A percentile compares a stretch with the other conserved stretches of the same genome.
Evolutionary conservation across 1,140 invertebrate species (phyloP).

Genomic region (Neoseiulus cucumeris): DNA sequence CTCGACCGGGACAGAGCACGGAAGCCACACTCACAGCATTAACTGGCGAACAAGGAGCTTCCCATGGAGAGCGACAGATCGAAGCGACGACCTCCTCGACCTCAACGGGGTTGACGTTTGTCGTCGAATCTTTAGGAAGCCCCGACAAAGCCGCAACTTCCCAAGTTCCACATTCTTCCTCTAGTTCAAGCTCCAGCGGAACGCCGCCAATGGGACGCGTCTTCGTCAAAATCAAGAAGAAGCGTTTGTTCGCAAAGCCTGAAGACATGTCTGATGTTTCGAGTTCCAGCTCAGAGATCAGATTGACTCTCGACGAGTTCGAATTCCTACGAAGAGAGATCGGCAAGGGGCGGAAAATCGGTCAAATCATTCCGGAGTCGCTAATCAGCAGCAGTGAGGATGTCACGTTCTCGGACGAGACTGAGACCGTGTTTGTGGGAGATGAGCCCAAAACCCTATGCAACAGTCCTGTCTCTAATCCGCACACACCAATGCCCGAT

Average conservation of each 20-base stretch:
- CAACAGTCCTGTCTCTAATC: conserved; percentile 7
- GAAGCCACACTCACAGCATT: neutral
- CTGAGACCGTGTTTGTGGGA: conserved; percentile 5
- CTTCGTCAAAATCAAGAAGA: conserved; percentile 3
- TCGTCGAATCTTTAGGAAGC: conserved; percentile 1
- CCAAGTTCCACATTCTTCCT: neutral
- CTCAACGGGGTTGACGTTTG: neutral
- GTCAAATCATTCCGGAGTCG: neutral
- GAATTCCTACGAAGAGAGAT: conserved; percentile 6
- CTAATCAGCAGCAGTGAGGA: conserved; percentile 9
- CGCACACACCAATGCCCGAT: conserved; percentile 1
- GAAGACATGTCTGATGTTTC: conserved; percentile 4
- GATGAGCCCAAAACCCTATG: conserved; percentile 8
- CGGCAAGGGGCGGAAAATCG: conserved; percentile 8
- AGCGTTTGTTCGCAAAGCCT: neutral
- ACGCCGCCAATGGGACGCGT: conserved; percentile 7
- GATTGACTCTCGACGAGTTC: conserved; percentile 8
- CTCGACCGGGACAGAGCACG: neutral
- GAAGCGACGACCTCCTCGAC: neutral
- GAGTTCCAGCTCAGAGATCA: neutral
- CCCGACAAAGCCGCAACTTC: neutral
- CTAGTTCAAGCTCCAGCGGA: conserved; percentile 4
- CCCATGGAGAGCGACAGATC: neutral
- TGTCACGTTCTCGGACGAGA: conserved; percentile 8
- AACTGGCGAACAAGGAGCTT: neutral